Percentiles rank a stretch among this genome's conserved stretches.
These are phyloP conservation scores for Abrostola triplasia DNA, from an alignment of 2,888 invertebrate genomes.

Conservation along the genomic window DNA sequence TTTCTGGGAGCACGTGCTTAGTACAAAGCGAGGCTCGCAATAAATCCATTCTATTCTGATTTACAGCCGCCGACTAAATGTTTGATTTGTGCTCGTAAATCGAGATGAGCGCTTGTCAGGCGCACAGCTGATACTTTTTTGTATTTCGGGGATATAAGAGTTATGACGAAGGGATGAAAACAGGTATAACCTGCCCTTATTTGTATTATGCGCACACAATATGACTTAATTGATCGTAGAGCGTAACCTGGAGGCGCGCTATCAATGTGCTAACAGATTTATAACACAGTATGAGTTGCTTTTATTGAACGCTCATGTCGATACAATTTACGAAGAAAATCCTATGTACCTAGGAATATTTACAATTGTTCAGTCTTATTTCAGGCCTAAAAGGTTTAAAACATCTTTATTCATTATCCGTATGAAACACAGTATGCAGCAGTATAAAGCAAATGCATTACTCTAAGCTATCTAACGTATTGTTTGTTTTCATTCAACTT, in stretches of 20 bases:
- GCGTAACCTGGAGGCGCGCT: too few relatives aligned
- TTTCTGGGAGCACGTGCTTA: slow-evolving; percentile 69
- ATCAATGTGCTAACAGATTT: too few relatives aligned
- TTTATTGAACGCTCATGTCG: too few relatives aligned
- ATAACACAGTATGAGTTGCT: too few relatives aligned
- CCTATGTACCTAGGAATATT: too few relatives aligned
- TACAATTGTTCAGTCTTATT: not conserved
- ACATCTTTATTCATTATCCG: too few relatives aligned
- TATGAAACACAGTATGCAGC: too few relatives aligned
- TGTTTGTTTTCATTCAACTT: not conserved
- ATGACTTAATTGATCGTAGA: too few relatives aligned
- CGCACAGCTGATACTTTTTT: slow-evolving; percentile 71
- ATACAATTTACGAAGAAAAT: too few relatives aligned
- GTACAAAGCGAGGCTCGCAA: slow-evolving; percentile 69
- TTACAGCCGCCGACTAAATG: slow-evolving; percentile 84
- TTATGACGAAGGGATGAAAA: slow-evolving; percentile 15
- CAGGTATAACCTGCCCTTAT: not conserved
- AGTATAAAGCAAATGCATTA: too few relatives aligned
- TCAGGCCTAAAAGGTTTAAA: too few relatives aligned
- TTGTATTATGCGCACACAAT: not conserved
- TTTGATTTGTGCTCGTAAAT: slow-evolving; percentile 87
- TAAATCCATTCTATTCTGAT: slow-evolving; percentile 84
- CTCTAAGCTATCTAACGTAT: not conserved
- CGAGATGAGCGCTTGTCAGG: slow-evolving; percentile 84
- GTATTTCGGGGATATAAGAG: slow-evolving; percentile 40